These are phyloP conservation scores for Drosophila leonis DNA, from an alignment of 2,888 invertebrate species.

Conservation along the genomic window DNA sequence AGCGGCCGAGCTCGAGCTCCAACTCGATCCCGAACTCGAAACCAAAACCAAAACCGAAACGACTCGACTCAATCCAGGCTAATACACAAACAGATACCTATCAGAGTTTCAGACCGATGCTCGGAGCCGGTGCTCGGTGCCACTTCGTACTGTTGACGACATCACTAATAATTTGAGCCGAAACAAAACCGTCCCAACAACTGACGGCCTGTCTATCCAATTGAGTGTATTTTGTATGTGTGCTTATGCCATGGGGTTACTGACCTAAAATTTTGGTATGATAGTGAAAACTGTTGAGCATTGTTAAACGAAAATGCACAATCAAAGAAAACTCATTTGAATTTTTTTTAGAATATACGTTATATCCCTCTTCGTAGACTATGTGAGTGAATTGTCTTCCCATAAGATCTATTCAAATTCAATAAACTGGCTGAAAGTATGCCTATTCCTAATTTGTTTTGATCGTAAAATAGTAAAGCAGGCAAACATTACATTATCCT, in stretches of 20 bases:
- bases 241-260: slow-evolving; percentile 54
- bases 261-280: slow-evolving; percentile 65
- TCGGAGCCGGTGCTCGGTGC: slow-evolving; percentile 3
- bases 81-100: slow-evolving; percentile 34
- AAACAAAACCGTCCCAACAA: slow-evolving; percentile 25
- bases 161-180: slow-evolving; percentile 59
- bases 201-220: slow-evolving; percentile 15
- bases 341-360: slow-evolving; percentile 1
- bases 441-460: neutral
- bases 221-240: slow-evolving; percentile 13
- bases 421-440: neutral
- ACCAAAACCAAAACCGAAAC: slow-evolving; percentile 18
- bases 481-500: neutral
- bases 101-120: slow-evolving; percentile 22
- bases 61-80: slow-evolving; percentile 37
- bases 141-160: slow-evolving; percentile 44
- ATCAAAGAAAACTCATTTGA: neutral
- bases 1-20: slow-evolving; percentile 31
- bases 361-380: neutral
- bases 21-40: slow-evolving; percentile 14
- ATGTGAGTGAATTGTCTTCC: neutral
- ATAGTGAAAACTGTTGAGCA: slow-evolving; percentile 62
- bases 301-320: slow-evolving; percentile 18
- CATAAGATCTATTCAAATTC: neutral
- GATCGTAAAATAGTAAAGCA: neutral